Evolutionary conservation across 2,888 invertebrate species (phyloP), one percentile per base, ranked within the genome.

Genomic region (Panopea generosa): DNA sequence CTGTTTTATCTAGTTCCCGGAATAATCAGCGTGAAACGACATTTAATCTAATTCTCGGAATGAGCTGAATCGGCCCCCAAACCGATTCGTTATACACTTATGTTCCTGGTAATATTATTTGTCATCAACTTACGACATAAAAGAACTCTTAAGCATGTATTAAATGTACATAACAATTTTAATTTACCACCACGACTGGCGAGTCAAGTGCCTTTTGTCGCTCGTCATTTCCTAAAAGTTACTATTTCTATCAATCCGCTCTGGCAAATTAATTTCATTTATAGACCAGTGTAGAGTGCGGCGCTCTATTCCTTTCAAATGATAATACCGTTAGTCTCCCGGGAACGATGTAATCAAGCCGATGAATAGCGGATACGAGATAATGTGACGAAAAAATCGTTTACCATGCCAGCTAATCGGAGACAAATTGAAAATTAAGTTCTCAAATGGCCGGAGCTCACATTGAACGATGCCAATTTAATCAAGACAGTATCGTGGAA

Each of bases 341-440:
- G 61, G 75, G 81, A 77, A 47, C 69, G 29, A 53, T 75, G 75
- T 77, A 81, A 81, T 81, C 81, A 81, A 62, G 27, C 27, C 38
- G 57, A 75, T 77, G 81, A 81, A 81, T 81, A 69, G 65, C 61
- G 56, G 55, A 66, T 68, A 72, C 72, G 66, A 61, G 79, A 71
- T 83, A 84, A 87, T 84, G 84, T 82, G 77, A 77, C 72, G 82
- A 75, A 76, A 83, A 85, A 86, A 85, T 83, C 86, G 79, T 84
- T 84, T 81, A 75, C 82, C 72, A 66, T 76, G 69, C 66, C 77
- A 86, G 77, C 88, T 90, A 91, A 91, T 90, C 89, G 89, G 84
- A 80, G 85, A 83, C 87, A 89, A 90, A 90, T 90, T 86, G 89
- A 88, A 91, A 90, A 91, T 91, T 90, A 89, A 91, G 89, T 91